Evolutionary conservation across 2,797 vertebrate genomes (phyloP), one percentile per base, ranked within the genome.

Genomic region (Falco peregrinus): DNA sequence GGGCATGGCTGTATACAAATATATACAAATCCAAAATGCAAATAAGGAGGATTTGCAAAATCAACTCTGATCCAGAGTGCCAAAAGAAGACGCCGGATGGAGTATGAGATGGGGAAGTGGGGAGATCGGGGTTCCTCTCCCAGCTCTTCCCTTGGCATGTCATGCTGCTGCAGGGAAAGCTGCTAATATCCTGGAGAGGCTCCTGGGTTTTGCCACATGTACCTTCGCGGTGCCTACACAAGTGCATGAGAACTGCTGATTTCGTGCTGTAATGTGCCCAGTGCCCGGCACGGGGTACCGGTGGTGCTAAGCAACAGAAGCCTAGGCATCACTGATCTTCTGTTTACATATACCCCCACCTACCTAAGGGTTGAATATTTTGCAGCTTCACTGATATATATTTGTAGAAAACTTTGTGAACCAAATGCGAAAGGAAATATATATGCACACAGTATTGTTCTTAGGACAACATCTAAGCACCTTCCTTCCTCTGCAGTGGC

Each of bases 21-120:
- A 25, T 5, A 60, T 35, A 68, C 90, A 89, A 92, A 93, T 79
- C n/a, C 68, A 37, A 43, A n/a, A 95, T 74, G 95, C 93, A 95
- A 76, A 95, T 35, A 11, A 56, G 28, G 51, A 82, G 50, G 63
- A 37, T 91, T 94, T 91, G 91, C 91, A 89, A 84, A 80, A 77
- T 71, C 74, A 39, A 31, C 67, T 91, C 75, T 33, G 78, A 67
- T 64, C 53, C 0, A 0, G 70, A 51, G 64, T 35, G 77, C 83
- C n/a, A 73, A 43, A 65, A 73, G 37, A 73, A 76, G 82, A 21
- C 39, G 0, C 0, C 11, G 90, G 74, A 54, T 21, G 54, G 64
- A 65, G 74, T 1, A 4, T 6, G 75, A 48, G 68, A 10, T 45
- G 39, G 75, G 56, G 54, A 51, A 25, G 20, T 16, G 61, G 26